Conservation (phyloP, 2,113 vertebrate species). For the Rana temporaria region DNA sequence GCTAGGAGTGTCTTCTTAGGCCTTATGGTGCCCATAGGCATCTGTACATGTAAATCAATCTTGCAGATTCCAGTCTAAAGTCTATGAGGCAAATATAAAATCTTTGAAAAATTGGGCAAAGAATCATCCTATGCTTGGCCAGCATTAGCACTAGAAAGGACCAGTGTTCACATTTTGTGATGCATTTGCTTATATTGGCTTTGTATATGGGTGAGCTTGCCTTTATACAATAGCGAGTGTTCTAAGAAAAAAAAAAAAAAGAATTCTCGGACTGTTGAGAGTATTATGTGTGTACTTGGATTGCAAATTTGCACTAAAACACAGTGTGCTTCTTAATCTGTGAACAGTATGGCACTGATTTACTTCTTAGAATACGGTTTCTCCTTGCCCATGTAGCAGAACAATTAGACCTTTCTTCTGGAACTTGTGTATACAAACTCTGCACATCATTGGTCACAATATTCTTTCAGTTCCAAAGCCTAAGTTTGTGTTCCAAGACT, state of each 20-base stretch:
- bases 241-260: not conserved
- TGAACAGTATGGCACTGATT: slow-evolving; percentile 40
- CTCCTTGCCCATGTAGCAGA: slow-evolving; percentile 46
- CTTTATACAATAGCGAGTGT: not conserved
- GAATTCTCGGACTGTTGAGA: not conserved
- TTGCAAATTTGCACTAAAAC: not conserved
- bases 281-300: slow-evolving; percentile 6
- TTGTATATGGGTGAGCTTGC: too few relatives aligned
- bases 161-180: not conserved
- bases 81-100: too few relatives aligned
- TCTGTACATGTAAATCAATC: too few relatives aligned
- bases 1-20: too few relatives aligned
- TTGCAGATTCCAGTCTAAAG: too few relatives aligned
- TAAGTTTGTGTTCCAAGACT: slow-evolving; percentile 32
- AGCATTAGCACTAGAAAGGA: not conserved
- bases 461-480: slow-evolving; percentile 26
- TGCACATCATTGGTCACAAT: not conserved
- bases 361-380: slow-evolving; percentile 49
- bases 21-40: too few relatives aligned
- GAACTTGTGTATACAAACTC: not conserved
- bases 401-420: slow-evolving; percentile 49
- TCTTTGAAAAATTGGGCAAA: too few relatives aligned
- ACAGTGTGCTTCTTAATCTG: slow-evolving; percentile 32
- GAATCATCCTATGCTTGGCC: too few relatives aligned
- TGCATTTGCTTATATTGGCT: not conserved